A percentile compares a stretch with the other conserved stretches of the same genome.
These are phyloP conservation scores for Chamaetylas fuelleborni DNA, from an alignment of 2,113 vertebrate species.

Conservation along the genomic window DNA sequence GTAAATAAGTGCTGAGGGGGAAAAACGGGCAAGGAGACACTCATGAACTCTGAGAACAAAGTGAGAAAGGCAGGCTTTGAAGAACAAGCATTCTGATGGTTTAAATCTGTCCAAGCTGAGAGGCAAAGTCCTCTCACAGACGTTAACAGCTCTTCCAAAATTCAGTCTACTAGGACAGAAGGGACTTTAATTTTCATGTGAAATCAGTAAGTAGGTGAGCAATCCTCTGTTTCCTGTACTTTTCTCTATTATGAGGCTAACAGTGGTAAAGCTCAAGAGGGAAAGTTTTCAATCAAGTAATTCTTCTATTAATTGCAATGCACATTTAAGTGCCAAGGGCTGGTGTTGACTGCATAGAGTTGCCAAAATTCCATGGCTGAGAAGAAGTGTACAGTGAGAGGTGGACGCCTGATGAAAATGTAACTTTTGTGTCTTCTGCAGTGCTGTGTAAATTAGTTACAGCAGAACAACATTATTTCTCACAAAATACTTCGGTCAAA, in stretches of 20 bases:
- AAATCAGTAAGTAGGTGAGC: not conserved
- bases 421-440: not conserved
- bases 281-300: not conserved
- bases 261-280: not conserved
- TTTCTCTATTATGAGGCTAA: not conserved
- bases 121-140: not conserved
- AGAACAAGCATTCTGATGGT: not conserved
- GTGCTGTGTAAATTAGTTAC: not conserved
- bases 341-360: not conserved
- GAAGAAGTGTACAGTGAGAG: not conserved
- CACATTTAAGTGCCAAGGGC: not conserved
- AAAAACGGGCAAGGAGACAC: not conserved
- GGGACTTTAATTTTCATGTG: not conserved
- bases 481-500: not conserved
- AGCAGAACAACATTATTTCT: not conserved
- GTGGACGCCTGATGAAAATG: rapidly evolving
- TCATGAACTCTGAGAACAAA: not conserved
- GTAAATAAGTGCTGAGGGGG: not conserved
- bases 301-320: not conserved
- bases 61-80: not conserved
- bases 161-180: not conserved
- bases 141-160: not conserved
- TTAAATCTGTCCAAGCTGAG: not conserved
- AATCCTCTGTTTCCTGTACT: not conserved
- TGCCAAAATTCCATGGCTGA: not conserved